Evolutionary conservation across 2,888 invertebrate genomes (phyloP).

Genomic region (Nomada fabriciana): DNA sequence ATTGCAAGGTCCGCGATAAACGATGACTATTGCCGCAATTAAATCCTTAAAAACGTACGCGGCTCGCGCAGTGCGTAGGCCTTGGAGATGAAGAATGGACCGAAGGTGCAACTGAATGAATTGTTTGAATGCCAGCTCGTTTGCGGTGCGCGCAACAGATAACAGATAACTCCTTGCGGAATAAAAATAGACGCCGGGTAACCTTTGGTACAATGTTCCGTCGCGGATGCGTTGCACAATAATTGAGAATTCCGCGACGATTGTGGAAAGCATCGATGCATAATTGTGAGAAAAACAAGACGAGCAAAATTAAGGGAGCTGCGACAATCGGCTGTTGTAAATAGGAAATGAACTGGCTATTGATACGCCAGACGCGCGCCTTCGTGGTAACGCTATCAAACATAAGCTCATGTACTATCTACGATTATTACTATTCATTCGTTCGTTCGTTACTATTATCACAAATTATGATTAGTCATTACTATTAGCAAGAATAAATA

Average conservation of each 20-base stretch:
- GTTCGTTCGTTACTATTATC: too few relatives aligned
- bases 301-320: too few relatives aligned
- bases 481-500: too few relatives aligned
- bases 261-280: background rate
- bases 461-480: too few relatives aligned
- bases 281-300: background rate
- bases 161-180: conserved; percentile 34
- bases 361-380: background rate
- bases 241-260: background rate
- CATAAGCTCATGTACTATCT: background rate
- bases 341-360: background rate
- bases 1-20: conserved; percentile 45
- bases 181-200: conserved; percentile 43
- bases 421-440: too few relatives aligned
- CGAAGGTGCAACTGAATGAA: conserved; percentile 64
- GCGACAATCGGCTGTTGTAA: background rate
- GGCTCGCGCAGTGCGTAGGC: conserved; percentile 34
- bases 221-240: background rate
- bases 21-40: conserved; percentile 51
- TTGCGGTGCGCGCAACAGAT: conserved; percentile 35
- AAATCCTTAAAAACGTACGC: conserved; percentile 48
- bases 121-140: conserved; percentile 10
- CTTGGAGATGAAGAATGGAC: conserved; percentile 54
- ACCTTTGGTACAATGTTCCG: background rate
- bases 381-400: background rate